Percentiles rank a stretch among this genome's conserved stretches.
These are phyloP conservation scores for Pseudomyrmex flavicornis DNA, from an alignment of 1,140 invertebrate genomes.

Conservation along the genomic window DNA sequence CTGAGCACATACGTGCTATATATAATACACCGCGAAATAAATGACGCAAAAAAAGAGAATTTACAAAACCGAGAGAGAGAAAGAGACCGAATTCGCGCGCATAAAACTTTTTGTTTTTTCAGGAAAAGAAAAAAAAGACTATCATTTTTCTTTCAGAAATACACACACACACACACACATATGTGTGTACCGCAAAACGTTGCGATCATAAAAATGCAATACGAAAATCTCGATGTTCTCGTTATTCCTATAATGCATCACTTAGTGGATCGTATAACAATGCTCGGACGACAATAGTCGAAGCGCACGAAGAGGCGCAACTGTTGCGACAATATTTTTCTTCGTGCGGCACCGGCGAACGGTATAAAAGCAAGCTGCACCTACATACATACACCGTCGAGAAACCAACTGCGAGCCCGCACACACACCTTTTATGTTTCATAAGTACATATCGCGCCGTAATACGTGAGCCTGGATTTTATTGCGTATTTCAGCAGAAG, in stretches of 20 bases:
- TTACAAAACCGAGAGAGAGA: neutral
- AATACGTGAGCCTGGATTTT: constrained; percentile 42
- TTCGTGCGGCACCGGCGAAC: constrained; percentile 10
- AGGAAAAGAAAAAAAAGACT: neutral
- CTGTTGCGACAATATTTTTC: constrained; percentile 57
- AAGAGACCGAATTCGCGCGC: neutral
- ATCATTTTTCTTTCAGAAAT: neutral
- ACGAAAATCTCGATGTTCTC: constrained; percentile 21
- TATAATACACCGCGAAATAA: neutral
- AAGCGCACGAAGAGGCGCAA: constrained; percentile 27
- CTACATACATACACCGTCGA: neutral
- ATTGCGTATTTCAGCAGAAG: constrained; percentile 46
- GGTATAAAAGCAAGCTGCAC: constrained; percentile 42
- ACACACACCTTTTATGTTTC: constrained; percentile 63
- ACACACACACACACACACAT: too few species aligned
- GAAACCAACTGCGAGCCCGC: constrained; percentile 13
- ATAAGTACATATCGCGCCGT: constrained; percentile 45
- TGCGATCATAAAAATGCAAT: constrained; percentile 35
- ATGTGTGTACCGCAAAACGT: neutral
- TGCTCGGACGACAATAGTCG: neutral
- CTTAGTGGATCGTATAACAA: constrained; percentile 41
- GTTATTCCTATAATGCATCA: constrained; percentile 17
- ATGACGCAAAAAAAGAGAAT: constrained; percentile 13
- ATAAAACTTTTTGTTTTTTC: neutral
- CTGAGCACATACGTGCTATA: too few species aligned